Evolutionary conservation across 2,888 invertebrate species (phyloP).

Genomic region (Drosophila tripunctata): DNA sequence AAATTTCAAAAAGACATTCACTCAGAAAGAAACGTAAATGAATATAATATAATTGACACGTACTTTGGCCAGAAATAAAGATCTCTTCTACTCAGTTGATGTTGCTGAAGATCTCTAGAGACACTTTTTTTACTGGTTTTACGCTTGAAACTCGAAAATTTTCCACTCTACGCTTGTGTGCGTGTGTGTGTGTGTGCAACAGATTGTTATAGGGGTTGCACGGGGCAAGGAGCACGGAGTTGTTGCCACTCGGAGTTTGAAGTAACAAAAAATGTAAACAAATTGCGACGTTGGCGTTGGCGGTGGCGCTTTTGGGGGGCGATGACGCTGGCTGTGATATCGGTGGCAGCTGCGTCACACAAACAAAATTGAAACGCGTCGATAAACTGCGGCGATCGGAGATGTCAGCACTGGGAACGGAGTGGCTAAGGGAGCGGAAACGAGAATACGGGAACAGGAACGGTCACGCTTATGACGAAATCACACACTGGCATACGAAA

Average conservation of each 20-base stretch:
- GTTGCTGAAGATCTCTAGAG: slow-evolving; percentile 3
- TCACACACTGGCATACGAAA: slow-evolving; percentile 38
- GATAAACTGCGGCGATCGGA: slow-evolving; percentile 52
- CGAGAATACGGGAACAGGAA: background rate
- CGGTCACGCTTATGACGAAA: slow-evolving; percentile 11
- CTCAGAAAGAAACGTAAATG: slow-evolving; percentile 34
- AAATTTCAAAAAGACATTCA: slow-evolving; percentile 3
- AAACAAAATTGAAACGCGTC: slow-evolving; percentile 52
- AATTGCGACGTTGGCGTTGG: slow-evolving; percentile 24
- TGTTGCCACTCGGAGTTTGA: background rate
- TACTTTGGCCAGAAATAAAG: slow-evolving; percentile 64
- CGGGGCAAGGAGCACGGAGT: background rate
- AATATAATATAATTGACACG: slow-evolving; percentile 71
- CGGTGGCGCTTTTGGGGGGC: background rate
- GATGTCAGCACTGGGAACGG: slow-evolving; percentile 38
- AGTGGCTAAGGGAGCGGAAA: background rate
- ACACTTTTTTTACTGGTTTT: slow-evolving; percentile 34
- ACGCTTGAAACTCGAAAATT: slow-evolving; percentile 50
- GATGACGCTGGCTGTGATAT: background rate
- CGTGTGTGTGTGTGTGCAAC: slow-evolving; percentile 2
- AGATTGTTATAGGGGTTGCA: slow-evolving; percentile 21
- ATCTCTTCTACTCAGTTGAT: slow-evolving; percentile 24
- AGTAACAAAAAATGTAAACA: slow-evolving; percentile 45
- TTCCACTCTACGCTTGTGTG: slow-evolving; percentile 54
- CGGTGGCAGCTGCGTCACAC: slow-evolving; percentile 34